Percentiles rank a stretch among this genome's conserved stretches.
Evolutionary conservation across 1,140 invertebrate species (phyloP).

Genomic region (Yoshiicerus persimilis): DNA sequence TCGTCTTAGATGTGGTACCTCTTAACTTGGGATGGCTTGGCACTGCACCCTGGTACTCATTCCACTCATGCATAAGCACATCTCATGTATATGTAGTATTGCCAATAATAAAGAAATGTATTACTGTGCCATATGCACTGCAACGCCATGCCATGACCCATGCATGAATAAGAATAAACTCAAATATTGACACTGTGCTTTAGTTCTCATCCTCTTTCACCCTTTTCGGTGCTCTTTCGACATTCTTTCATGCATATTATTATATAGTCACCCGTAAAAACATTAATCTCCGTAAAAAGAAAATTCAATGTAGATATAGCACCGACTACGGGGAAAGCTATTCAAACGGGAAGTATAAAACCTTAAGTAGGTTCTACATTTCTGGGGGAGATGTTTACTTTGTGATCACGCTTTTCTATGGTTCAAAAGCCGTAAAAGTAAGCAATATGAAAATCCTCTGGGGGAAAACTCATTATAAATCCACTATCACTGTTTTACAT

Average conservation of each 20-base stretch:
- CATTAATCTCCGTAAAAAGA: background rate
- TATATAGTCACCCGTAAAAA: background rate
- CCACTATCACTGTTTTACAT: background rate
- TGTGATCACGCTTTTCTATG: background rate
- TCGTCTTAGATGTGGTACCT: background rate
- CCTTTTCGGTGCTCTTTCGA: background rate
- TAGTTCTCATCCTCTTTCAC: background rate
- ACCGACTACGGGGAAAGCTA: too few species aligned
- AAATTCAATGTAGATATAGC: background rate
- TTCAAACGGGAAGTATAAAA: too few species aligned
- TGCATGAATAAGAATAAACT: background rate
- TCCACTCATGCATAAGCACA: background rate
- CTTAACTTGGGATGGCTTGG: background rate
- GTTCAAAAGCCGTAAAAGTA: background rate
- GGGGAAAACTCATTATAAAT: background rate
- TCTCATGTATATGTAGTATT: background rate
- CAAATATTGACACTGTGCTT: background rate
- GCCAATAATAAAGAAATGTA: background rate
- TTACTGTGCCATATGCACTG: background rate
- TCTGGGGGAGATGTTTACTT: too few species aligned
- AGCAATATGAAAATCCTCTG: background rate
- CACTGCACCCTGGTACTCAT: background rate
- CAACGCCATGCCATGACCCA: background rate
- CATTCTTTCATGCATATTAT: background rate
- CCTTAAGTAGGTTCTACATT: too few species aligned